Base-by-base conservation (phyloP, 2,113 vertebrate species). In the Zeus faber region DNA sequence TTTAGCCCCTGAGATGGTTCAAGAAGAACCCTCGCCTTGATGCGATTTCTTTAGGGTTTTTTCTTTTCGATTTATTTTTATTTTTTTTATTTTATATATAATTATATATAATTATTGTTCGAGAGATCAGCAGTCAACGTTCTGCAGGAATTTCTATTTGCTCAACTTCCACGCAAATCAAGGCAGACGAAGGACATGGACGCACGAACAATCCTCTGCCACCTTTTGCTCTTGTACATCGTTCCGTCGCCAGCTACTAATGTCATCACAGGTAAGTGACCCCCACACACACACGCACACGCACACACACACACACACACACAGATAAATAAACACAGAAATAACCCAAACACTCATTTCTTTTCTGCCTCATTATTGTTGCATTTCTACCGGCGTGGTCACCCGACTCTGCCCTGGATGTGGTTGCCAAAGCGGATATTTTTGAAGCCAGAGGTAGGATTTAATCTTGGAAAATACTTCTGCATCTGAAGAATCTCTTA, bases 181-280 rank as follows among this genome's bases (percentile, higher is more conserved):
- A n/a, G n/a, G n/a, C n/a, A n/a, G n/a, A n/a, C n/a, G 21, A 31
- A 55, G 44, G 54, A 62, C 13, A 84, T 84, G 83, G 70, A 79
- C 48, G 47, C 56, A 35, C 35, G 63, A 17, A 29, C 35, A 3
- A 25, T 72, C 35, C 13, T 72, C 46, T 74, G 45, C 58, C 49
- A 76, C 43, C 9, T 87, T 18, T 41, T 84, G 67, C 49, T 83
- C 65, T 54, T 84, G 4, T 68, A 44, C 47, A 73, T 83, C 40
- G 54, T 82, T 59, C 55, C 60, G 3, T 72, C 79, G 23, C 59
- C 49, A 59, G 70, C 79, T n/a, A 67, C 65, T 1, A 85, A 80
- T 37, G 75, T 83, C 46, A 85, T 85, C 1, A 87, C 83, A 70
- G 85, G 85, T 87, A 74, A 70, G 67, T n/a, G n/a, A n/a, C n/a